These are phyloP conservation scores for Caenorhabditis drosophilae DNA, from an alignment of 2,888 invertebrate genomes.

Conservation along the genomic window DNA sequence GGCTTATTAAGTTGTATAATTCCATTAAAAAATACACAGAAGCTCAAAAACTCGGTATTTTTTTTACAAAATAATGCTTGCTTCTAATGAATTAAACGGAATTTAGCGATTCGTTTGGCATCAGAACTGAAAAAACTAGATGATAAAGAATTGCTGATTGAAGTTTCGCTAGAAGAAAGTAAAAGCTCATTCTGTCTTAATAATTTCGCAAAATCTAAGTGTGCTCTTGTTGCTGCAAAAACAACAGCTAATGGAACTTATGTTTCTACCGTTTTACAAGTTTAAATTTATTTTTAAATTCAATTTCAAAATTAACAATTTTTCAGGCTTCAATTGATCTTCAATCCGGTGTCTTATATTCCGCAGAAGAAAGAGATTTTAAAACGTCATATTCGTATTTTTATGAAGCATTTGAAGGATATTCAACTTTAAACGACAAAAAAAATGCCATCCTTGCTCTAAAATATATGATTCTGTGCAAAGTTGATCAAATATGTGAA, in stretches of 20 bases:
- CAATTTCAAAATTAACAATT: conserved; percentile 70
- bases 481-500: too few species aligned
- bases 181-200: conserved; percentile 96
- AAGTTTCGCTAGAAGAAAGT: conserved; percentile 95
- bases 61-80: conserved; percentile 5
- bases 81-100: neutral
- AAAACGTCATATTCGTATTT: conserved; percentile 99
- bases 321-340: conserved; percentile 94
- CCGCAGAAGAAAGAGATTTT: conserved; percentile 97
- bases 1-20: conserved; percentile 87
- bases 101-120: conserved; percentile 76
- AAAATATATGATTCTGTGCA: conserved; percentile 97
- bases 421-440: conserved; percentile 86
- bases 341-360: conserved; percentile 96
- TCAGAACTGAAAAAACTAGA: conserved; percentile 96
- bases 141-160: conserved; percentile 96
- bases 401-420: conserved; percentile 94
- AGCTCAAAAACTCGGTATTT: conserved; percentile 70
- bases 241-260: conserved; percentile 99
- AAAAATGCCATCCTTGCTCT: conserved; percentile 89
- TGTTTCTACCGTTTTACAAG: conserved; percentile 84
- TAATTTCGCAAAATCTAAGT: conserved; percentile 74
- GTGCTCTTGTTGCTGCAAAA: conserved; percentile 93
- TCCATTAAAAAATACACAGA: conserved; percentile 69
- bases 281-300: too few species aligned